These are phyloP conservation scores for Podiceps cristatus DNA, from an alignment of 2,113 vertebrate genomes.

Conservation along the genomic window DNA sequence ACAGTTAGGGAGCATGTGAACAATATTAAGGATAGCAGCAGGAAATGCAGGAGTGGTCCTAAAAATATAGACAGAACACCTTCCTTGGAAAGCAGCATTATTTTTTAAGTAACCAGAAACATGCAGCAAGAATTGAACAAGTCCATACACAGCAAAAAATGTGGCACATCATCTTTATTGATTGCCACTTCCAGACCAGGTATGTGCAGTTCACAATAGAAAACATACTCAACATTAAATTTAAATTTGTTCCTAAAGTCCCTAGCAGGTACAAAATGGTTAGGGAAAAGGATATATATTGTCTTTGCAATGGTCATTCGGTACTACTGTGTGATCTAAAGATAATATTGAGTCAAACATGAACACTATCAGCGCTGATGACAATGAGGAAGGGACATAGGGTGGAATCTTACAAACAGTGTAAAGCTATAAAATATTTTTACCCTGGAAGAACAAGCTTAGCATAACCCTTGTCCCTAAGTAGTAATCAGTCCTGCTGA, in stretches of 20 bases:
- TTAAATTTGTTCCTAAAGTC: background rate
- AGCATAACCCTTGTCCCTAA: constrained; percentile 4
- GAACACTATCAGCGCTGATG: background rate
- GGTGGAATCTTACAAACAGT: background rate
- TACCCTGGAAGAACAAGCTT: background rate
- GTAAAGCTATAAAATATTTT: background rate
- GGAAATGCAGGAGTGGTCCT: background rate
- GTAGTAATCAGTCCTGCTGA: constrained; percentile 22
- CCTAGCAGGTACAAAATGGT: background rate
- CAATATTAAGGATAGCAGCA: background rate
- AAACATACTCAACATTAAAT: background rate
- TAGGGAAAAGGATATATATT: background rate
- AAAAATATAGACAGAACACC: background rate
- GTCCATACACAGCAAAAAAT: background rate
- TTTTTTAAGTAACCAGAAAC: background rate
- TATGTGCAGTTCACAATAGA: background rate
- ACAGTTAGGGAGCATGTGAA: background rate
- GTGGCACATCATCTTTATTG: background rate
- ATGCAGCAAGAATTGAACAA: background rate
- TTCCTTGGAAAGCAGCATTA: background rate
- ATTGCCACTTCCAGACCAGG: background rate
- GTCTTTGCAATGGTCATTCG: background rate
- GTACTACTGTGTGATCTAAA: background rate
- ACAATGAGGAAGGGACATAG: background rate
- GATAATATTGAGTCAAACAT: background rate